These are phyloP conservation scores for Agelas oroides DNA, from an alignment of 37 sponge, comb jelly and placozoan species.

Conservation along the genomic window DNA sequence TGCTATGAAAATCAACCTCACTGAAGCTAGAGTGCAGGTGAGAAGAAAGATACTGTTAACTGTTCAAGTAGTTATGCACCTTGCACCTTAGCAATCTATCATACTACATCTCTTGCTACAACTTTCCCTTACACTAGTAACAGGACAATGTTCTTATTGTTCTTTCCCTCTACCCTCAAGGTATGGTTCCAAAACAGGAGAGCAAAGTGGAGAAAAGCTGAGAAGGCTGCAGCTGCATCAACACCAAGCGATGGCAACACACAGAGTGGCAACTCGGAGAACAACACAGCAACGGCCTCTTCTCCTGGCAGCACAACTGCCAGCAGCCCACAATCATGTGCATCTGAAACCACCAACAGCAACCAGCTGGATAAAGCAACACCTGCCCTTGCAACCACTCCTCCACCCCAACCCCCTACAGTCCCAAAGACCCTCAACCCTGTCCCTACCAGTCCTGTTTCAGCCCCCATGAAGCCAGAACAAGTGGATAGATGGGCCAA, in stretches of 20 bases:
- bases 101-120: background rate
- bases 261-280: slow-evolving; percentile 33
- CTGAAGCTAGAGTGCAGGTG: slow-evolving; percentile 96
- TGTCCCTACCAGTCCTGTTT: slow-evolving; percentile 12
- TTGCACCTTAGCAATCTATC: background rate
- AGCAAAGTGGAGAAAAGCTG: slow-evolving; percentile 89
- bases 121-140: background rate
- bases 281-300: slow-evolving; percentile 38
- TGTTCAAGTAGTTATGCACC: background rate
- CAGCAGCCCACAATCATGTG: slow-evolving; percentile 58
- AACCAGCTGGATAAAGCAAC: background rate
- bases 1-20: slow-evolving; percentile 89
- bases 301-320: slow-evolving; percentile 59
- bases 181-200: slow-evolving; percentile 91
- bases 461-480: slow-evolving; percentile 24
- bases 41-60: background rate
- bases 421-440: background rate
- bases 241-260: too few species aligned
- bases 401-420: slow-evolving; percentile 19
- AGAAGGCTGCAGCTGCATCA: slow-evolving; percentile 61
- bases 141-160: too few species aligned
- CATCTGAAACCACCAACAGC: slow-evolving; percentile 39
- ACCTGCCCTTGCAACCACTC: background rate
- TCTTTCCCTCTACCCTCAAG: too few species aligned
- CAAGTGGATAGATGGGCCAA: slow-evolving; percentile 35